Percentiles rank a stretch among this genome's conserved stretches.
Evolutionary conservation across 2,113 vertebrate species (phyloP).

Genomic region (Toxotes chatareus): DNA sequence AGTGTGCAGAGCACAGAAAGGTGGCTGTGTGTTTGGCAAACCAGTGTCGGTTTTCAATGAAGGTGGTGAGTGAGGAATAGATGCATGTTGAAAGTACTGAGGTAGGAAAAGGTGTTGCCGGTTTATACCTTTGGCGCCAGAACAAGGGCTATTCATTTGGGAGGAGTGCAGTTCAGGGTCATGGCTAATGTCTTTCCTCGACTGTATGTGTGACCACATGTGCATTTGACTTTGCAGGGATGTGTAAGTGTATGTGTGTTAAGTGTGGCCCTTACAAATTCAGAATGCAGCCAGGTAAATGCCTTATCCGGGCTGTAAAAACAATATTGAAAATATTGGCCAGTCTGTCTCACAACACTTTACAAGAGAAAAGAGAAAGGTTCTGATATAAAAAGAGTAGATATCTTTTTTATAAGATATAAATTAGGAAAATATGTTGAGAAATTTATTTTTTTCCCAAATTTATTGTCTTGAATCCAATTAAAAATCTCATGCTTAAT

Average conservation of each 20-base stretch:
- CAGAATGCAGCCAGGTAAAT: constrained; percentile 46
- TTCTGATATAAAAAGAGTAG: neutral
- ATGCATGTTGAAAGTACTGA: constrained; percentile 24
- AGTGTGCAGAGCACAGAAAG: constrained; percentile 35
- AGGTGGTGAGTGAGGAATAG: constrained; percentile 49
- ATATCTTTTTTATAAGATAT: neutral
- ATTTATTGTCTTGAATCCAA: no score
- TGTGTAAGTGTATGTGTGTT: neutral
- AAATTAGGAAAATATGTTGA: no score
- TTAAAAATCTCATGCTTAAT: no score
- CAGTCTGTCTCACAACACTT: neutral
- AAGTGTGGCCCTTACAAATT: constrained; percentile 23
- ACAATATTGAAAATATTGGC: constrained; percentile 64
- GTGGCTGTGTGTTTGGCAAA: constrained; percentile 41
- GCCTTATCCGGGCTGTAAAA: constrained; percentile 62
- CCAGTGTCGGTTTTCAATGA: constrained; percentile 31
- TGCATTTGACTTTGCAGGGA: neutral
- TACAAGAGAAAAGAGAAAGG: neutral
- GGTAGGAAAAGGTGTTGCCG: constrained; percentile 61
- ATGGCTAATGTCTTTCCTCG: constrained; percentile 27
- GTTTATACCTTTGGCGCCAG: constrained; percentile 42
- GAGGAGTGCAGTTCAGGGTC: constrained; percentile 66
- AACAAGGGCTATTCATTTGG: constrained; percentile 58
- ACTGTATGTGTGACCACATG: neutral
- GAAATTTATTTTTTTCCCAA: no score